A percentile compares a stretch with the other conserved stretches of the same genome.
Conservation (phyloP, 2,797 vertebrate genomes). For the Enteromius anoplus region DNA sequence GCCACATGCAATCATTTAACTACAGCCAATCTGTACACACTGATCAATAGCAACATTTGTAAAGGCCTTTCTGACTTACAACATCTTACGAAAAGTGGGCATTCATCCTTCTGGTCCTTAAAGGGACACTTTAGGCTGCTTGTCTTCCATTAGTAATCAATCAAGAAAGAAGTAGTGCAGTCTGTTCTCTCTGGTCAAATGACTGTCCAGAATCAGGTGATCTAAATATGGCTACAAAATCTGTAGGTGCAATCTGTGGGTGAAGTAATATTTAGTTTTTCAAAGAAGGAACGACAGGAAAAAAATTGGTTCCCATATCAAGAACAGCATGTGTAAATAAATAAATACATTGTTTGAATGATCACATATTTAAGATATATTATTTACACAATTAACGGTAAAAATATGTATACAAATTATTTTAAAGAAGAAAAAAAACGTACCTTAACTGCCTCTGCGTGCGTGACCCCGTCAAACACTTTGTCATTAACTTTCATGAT, state of each 20-base stretch:
- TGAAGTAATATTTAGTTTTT: not conserved
- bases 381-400: not conserved
- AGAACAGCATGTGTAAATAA: not conserved
- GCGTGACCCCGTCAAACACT: constrained; percentile 89
- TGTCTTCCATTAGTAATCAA: constrained; percentile 39
- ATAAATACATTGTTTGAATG: not conserved
- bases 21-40: constrained; percentile 3
- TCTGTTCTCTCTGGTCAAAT: constrained; percentile 12
- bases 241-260: not conserved
- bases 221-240: not conserved
- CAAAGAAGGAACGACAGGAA: not conserved
- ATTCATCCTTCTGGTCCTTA: constrained; percentile 43
- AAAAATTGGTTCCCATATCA: not conserved
- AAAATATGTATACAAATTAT: not conserved
- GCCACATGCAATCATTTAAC: constrained; percentile 25
- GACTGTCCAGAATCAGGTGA: not conserved
- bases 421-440: constrained; percentile 11
- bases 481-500: constrained; percentile 95
- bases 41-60: constrained; percentile 38
- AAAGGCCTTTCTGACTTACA: not conserved
- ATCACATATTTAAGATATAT: not conserved
- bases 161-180: not conserved
- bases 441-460: constrained; percentile 95
- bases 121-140: constrained; percentile 14
- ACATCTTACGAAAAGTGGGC: constrained; percentile 38